Evolutionary conservation across 2,888 invertebrate species (phyloP).

Genomic region (Xylota segnis): DNA sequence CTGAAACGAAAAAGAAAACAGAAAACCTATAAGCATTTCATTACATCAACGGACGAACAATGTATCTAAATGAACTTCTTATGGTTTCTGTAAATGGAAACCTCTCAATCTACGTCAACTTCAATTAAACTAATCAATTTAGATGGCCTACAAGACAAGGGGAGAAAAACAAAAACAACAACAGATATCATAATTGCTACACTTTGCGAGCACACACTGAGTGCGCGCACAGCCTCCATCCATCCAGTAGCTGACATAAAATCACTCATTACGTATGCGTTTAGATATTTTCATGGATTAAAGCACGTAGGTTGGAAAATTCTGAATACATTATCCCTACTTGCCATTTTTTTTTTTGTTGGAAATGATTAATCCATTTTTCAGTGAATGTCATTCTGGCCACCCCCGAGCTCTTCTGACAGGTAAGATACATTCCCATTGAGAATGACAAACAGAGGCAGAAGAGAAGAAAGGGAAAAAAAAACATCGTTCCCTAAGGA

Average conservation of each 20-base stretch:
- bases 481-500: background rate
- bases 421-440: constrained; percentile 18
- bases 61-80: constrained; percentile 34
- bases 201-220: constrained; percentile 33
- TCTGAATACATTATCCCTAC: constrained; percentile 33
- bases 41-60: constrained; percentile 27
- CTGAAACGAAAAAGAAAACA: constrained; percentile 41
- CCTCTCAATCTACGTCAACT: constrained; percentile 59
- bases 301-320: constrained; percentile 33
- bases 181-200: constrained; percentile 54
- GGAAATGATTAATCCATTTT: constrained; percentile 40
- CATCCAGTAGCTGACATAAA: constrained; percentile 42
- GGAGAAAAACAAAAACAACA: background rate
- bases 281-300: constrained; percentile 33
- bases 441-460: background rate
- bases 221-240: constrained; percentile 3
- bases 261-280: constrained; percentile 49
- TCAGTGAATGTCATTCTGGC: background rate
- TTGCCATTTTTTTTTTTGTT: background rate
- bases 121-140: constrained; percentile 59
- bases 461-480: background rate
- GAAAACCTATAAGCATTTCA: constrained; percentile 11
- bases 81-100: constrained; percentile 38
- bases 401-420: background rate
- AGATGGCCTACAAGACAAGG: constrained; percentile 41